Conservation (phyloP, 2,113 vertebrate genomes). For the Hassar affinis region DNA sequence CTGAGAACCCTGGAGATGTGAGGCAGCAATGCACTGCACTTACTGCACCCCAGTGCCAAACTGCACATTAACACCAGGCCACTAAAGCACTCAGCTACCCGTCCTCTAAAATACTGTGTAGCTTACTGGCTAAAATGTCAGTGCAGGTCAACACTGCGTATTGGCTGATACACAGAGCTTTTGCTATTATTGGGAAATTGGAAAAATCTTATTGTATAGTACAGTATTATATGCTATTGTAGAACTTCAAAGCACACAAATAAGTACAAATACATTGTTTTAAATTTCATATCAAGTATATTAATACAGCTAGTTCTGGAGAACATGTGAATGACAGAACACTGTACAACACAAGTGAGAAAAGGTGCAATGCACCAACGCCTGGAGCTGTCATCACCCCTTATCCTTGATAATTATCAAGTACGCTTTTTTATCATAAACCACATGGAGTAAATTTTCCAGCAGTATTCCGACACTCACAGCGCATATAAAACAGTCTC, state of each 20-base stretch:
- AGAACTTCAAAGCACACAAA: not conserved
- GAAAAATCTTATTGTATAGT: not conserved
- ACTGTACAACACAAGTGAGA: not conserved
- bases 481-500: not conserved
- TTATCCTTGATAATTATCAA: slow-evolving; percentile 28
- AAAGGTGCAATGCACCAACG: not conserved
- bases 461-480: slow-evolving; percentile 22
- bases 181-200: not conserved
- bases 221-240: not conserved
- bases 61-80: not conserved
- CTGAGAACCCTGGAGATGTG: not conserved
- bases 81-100: not conserved
- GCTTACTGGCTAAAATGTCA: not conserved
- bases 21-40: not conserved
- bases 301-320: not conserved
- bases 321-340: not conserved
- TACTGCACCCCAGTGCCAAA: not conserved
- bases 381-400: not conserved
- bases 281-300: not conserved
- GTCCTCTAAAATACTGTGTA: not conserved
- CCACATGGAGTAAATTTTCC: slow-evolving; percentile 11
- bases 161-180: not conserved
- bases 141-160: not conserved
- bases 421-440: not conserved
- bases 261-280: not conserved